Evolutionary conservation across 2,797 vertebrate genomes (phyloP), one percentile per base, ranked within the genome.

Genomic region (Paedocypris micromegethes): DNA sequence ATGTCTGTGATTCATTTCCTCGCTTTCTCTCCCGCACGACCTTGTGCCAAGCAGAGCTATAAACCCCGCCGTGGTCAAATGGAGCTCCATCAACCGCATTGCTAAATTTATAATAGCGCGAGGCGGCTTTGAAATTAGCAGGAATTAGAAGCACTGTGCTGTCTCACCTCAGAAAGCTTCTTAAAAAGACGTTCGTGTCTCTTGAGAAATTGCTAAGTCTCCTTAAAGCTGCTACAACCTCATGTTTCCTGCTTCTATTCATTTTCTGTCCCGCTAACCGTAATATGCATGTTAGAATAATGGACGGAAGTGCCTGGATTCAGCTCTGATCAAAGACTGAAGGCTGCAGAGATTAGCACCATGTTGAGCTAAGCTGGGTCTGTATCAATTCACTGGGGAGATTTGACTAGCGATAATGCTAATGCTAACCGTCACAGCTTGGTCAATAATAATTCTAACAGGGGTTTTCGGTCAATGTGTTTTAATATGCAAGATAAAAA

Each of bases 401-500:
- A 48, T 9, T 41, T 49, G 66, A 53, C 46, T 67, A 73, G 66
- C 37, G 1, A 37, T 23, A 43, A 59, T 59, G 58, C 64, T 64
- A 67, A 69, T 8, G 41, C 65, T 77, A 69, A 60, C 53, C 68
- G 58, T 72, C 60, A 56, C 66, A 73, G 55, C 64, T 55, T 62
- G 52, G 72, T 77, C 72, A 70, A 77, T 79, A 68, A 77, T 50
- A 45, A 50, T 49, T 65, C 53, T 75, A 76, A 77, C 71, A 67
- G 71, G 75, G 66, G 73, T 59, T 64, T 72, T 73, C 53, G 75
- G 68, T 77, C 66, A 58, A 59, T 73, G 55, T 58, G 71, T 58
- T 73, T 72, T 58, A 72, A 64, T 51, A 70, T 65, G 65, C 63
- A 51, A 57, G 51, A 70, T 53, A 75, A 70, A 43, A 58, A 66